phyloP scores from a whole-genome alignment of 92 coral and sea anemone genomes.

The Galaxea fascicularis region DNA sequence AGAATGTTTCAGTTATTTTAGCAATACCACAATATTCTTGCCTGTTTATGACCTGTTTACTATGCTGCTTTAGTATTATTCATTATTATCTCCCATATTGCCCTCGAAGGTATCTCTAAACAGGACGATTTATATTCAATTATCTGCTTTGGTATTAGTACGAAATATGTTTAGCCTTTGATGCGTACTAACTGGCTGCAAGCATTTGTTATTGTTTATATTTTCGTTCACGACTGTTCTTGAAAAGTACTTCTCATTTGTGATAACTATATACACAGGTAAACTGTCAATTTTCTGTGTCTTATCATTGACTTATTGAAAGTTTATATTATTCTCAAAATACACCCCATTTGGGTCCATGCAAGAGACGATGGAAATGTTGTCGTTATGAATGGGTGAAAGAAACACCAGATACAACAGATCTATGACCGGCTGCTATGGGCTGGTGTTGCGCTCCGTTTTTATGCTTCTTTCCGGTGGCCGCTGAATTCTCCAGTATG shows the following conservation, averaged over 20 bases:
- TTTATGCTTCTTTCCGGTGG: not conserved
- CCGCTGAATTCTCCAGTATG: not conserved
- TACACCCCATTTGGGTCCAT: not conserved
- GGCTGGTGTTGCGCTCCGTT: not conserved
- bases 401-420: not conserved
- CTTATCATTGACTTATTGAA: not conserved
- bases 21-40: conserved; percentile 19
- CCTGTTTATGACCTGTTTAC: conserved; percentile 17
- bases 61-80: conserved; percentile 8
- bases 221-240: conserved; percentile 18
- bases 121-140: conserved; percentile 40
- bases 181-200: conserved; percentile 11
- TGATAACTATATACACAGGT: conserved; percentile 13
- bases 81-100: conserved; percentile 5
- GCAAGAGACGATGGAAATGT: not conserved
- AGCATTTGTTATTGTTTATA: conserved; percentile 40
- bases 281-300: conserved; percentile 15
- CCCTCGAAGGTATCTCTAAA: conserved; percentile 3
- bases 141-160: conserved; percentile 25
- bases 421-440: no score
- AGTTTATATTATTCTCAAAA: not conserved
- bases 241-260: conserved; percentile 11
- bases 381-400: not conserved
- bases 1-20: not conserved
- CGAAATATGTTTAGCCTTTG: conserved; percentile 19